Base-by-base conservation (phyloP, 2,113 vertebrate species). In the Myotis yumanensis region DNA sequence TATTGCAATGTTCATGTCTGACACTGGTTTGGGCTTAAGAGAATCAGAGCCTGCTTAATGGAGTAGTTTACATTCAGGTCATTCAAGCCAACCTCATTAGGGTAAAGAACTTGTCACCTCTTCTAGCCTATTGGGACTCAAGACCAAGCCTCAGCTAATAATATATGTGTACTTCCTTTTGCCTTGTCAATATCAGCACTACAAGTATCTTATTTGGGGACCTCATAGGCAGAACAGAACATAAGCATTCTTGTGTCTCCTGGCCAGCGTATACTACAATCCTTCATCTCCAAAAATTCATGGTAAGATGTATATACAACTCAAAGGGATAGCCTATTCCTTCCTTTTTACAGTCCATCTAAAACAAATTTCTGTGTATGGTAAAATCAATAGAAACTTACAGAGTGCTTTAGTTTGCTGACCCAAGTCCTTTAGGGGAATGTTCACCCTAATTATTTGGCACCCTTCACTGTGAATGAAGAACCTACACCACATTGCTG, bases 301-400 rank as follows among this genome's bases (percentile, higher is more conserved):
- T 10, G 5, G 40, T 82, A 82, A 77, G 32, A 62, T 16, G 23
- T 66, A 76, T 51, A 68, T 32, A 8, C 30, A 52, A 66, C 35
- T 87, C 40, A 51, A 48, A 46, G 62, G 5, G 8, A 14, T 37
- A 71, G 66, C 16, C 54, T 72, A 3, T 23, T 90, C 32, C 23
- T 87, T 73, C 16, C 69, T 75, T 66, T 51, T 73, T 71, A 76
- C 92, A 91, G 43, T 35, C 14, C 64, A 23, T 86, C 43, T 54
- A 64, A 79, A 86, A 69, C 10, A 92, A 87, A 71, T 20, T 68
- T 71, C 40, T 77, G 10, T 35, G 4, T 32, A n/a, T 4, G 43
- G 32, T 12, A 76, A 95, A 92, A 90, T 76, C 43, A 85, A 87
- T 2, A 94, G 46, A 96, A 76, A 82, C 4, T 40, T 40, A 71